Percentiles rank a stretch among this genome's conserved stretches.
phyloP scores from a whole-genome alignment of 1,140 invertebrate species.

The Cyrtorhinus lividipennis region DNA sequence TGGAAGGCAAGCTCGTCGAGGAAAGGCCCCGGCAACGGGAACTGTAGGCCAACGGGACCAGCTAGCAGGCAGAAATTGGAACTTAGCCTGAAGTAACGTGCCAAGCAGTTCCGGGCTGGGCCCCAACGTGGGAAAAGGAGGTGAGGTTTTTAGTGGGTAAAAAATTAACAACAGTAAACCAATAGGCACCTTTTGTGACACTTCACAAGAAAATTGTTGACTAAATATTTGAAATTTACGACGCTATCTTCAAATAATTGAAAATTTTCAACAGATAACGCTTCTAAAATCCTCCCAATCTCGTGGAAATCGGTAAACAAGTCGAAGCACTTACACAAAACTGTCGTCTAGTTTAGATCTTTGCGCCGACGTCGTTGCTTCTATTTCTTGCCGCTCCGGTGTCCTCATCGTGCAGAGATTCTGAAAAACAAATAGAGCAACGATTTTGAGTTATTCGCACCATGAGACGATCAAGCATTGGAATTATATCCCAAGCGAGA shows the following conservation, averaged over 20 bases:
- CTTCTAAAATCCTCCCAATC: not conserved
- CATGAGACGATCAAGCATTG: not conserved
- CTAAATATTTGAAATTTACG: not conserved
- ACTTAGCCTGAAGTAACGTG: too few species aligned
- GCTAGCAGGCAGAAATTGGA: too few species aligned
- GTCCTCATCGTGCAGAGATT: constrained; percentile 26
- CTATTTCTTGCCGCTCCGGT: constrained; percentile 24
- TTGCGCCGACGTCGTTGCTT: constrained; percentile 18
- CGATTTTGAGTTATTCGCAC: not conserved
- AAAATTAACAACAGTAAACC: not conserved
- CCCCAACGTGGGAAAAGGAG: too few species aligned
- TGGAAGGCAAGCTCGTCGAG: too few species aligned
- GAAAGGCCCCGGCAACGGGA: too few species aligned
- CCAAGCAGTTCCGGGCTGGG: too few species aligned
- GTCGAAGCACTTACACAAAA: constrained; percentile 5
- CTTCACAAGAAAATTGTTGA: not conserved
- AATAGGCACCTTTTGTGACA: too few species aligned
- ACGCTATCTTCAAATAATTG: not conserved
- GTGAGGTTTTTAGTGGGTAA: not conserved
- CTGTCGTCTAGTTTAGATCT: constrained; percentile 13
- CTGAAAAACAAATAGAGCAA: constrained; percentile 24
- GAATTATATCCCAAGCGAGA: not conserved
- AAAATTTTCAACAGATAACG: not conserved
- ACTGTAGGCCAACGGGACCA: too few species aligned
- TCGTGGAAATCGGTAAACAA: constrained; percentile 4